Evolutionary conservation across 2,888 invertebrate species (phyloP), one percentile per base, ranked within the genome.

Genomic region (Formica aserva): DNA sequence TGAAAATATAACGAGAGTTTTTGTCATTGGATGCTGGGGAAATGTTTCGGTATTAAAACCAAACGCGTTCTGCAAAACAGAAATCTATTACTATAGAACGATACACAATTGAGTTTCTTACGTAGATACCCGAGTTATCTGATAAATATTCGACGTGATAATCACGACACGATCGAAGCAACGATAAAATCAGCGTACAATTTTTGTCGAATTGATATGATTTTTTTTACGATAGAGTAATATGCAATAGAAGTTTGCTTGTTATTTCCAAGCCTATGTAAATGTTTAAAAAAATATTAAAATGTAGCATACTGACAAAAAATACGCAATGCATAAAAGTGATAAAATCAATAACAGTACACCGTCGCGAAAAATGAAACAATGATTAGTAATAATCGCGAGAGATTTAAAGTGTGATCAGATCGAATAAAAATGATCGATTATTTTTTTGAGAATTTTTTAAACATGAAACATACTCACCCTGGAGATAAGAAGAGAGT

Each of bases 401-500:
- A 65, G 13, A 32, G 32, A 71, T 52, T 52, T 52, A 1, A 41
- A 29, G 29, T 57, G 26, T 6, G 18, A 29, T 38, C 2, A 22
- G 6, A 29, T 32, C 45, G 13, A 5, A 45, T 66, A 13, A 66
- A 22, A 26, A 9, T 52, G 22, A 22, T 71, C 0, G 45, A 45
- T 32, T 62, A 13, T 57, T 22, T 32, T 62, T 29, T 32, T 45
- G 0, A 8, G 3, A 15, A 41, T 11, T 52, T 26, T 41, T 38
- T 38, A 15, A 45, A n/a, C 22, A n/a, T 32, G 22, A 38, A 63
- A 66, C n/a, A 66, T 66, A 82, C 95, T 95, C 94, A 97, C 97
- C 97, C 96, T 97, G 97, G 57, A 97, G 93, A 92, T 97, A 97
- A 92, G 96, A 96, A 60, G 96, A 96, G 78, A 97, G 95, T 94